Evolutionary conservation across 2,888 invertebrate species (phyloP).

Genomic region (Sarcophaga rosellei): DNA sequence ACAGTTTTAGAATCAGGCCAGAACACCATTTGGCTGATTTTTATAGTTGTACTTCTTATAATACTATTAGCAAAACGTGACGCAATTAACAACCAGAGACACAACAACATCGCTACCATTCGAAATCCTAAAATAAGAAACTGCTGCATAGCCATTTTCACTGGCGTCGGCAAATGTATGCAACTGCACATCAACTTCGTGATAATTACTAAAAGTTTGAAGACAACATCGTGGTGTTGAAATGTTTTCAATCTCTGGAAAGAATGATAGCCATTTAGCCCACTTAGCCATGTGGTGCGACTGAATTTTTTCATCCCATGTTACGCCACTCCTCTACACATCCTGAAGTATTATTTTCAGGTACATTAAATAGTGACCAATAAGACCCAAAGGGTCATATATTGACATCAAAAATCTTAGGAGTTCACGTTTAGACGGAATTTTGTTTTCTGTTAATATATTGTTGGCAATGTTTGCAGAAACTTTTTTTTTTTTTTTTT

Average conservation of each 20-base stretch:
- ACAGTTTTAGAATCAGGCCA: slow-evolving; percentile 44
- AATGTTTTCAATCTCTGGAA: slow-evolving; percentile 40
- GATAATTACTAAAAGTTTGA: slow-evolving; percentile 16
- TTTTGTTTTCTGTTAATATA: slow-evolving; percentile 18
- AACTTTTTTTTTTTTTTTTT: too few relatives aligned
- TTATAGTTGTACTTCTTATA: slow-evolving; percentile 9
- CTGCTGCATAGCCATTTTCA: slow-evolving; percentile 41
- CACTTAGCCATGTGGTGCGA: slow-evolving; percentile 21
- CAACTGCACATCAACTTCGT: slow-evolving; percentile 19
- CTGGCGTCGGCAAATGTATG: neutral
- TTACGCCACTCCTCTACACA: slow-evolving; percentile 28
- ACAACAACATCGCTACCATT: slow-evolving; percentile 6
- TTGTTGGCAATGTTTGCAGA: slow-evolving; percentile 13
- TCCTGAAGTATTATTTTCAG: slow-evolving; percentile 38
- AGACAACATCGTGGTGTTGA: slow-evolving; percentile 38
- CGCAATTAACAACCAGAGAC: slow-evolving; percentile 46
- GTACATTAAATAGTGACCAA: slow-evolving; percentile 38
- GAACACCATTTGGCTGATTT: slow-evolving; percentile 23
- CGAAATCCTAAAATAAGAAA: slow-evolving; percentile 30
- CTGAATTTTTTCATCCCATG: slow-evolving; percentile 41
- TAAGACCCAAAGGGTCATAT: slow-evolving; percentile 46
- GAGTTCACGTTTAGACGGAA: slow-evolving; percentile 58
- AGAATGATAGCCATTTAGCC: slow-evolving; percentile 38
- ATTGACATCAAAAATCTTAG: slow-evolving; percentile 59
- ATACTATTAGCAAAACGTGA: slow-evolving; percentile 35